A percentile compares a stretch with the other conserved stretches of the same genome.
Conservation (phyloP, 1,140 invertebrate genomes). For the Drosophila nigromelanica region DNA sequence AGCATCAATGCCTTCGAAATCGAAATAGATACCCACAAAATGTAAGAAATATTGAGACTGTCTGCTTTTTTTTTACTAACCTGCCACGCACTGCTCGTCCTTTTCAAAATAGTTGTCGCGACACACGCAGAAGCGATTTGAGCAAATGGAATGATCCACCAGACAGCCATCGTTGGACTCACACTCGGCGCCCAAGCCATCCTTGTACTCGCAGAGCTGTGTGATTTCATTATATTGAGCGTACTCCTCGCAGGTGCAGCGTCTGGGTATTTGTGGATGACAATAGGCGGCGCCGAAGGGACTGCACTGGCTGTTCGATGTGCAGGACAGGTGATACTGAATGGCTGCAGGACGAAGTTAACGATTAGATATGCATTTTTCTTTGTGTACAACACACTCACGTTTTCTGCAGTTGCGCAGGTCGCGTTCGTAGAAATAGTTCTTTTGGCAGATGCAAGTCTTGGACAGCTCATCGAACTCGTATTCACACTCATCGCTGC, state of each 20-base stretch:
- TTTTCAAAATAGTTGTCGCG: constrained; percentile 78
- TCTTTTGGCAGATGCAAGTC: constrained; percentile 82
- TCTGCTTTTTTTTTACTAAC: constrained; percentile 17
- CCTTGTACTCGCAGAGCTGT: constrained; percentile 75
- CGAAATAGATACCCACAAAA: neutral
- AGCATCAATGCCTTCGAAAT: constrained; percentile 83
- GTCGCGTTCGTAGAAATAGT: constrained; percentile 77
- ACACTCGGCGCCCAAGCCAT: constrained; percentile 76
- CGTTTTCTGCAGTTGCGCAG: constrained; percentile 79
- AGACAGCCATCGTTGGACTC: constrained; percentile 69
- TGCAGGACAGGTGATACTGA: constrained; percentile 80
- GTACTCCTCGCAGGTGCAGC: constrained; percentile 79
- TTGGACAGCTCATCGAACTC: constrained; percentile 72
- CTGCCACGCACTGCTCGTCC: constrained; percentile 71
- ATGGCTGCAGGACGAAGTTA: constrained; percentile 53
- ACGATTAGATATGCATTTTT: too few relatives aligned
- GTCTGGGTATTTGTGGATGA: constrained; percentile 64
- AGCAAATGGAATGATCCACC: constrained; percentile 83
- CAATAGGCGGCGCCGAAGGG: constrained; percentile 80
- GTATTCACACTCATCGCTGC: constrained; percentile 77
- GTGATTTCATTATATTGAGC: constrained; percentile 74
- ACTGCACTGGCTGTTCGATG: constrained; percentile 81
- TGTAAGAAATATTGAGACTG: neutral
- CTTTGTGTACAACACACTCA: constrained; percentile 28
- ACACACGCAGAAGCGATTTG: constrained; percentile 82